These are phyloP conservation scores for Acestrorhynchus altus DNA, from an alignment of 2,797 vertebrate genomes.

Conservation along the genomic window DNA sequence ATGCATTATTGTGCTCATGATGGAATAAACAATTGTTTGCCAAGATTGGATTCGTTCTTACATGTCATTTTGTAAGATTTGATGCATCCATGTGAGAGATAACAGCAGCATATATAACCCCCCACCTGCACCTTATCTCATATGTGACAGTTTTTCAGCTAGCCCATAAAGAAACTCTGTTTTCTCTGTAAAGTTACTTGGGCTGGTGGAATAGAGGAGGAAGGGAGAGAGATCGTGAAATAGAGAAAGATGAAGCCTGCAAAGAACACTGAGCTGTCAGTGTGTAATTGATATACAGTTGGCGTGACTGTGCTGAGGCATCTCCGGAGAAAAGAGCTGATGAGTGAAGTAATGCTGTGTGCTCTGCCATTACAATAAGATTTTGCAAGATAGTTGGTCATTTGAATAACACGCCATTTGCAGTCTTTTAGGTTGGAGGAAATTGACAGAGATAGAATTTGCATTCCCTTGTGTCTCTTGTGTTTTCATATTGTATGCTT, in stretches of 20 bases:
- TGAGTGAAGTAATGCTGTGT: conserved; percentile 73
- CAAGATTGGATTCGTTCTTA: neutral
- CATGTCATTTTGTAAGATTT: neutral
- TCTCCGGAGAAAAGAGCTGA: conserved; percentile 72
- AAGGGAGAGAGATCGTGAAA: conserved; percentile 2
- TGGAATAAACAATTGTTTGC: neutral
- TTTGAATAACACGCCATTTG: conserved; percentile 75
- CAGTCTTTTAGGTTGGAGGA: conserved; percentile 61
- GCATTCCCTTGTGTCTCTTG: too few relatives aligned
- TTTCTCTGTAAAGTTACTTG: too few relatives aligned
- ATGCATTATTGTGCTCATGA: neutral
- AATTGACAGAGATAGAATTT: neutral
- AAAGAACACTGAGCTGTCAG: conserved; percentile 55
- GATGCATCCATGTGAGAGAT: too few relatives aligned
- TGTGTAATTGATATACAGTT: conserved; percentile 72
- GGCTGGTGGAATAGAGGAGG: neutral
- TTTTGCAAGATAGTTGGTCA: conserved; percentile 66
- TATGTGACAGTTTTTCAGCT: too few relatives aligned
- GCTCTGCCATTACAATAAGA: conserved; percentile 61
- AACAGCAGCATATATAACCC: too few relatives aligned
- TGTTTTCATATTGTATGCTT: neutral
- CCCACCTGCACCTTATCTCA: too few relatives aligned
- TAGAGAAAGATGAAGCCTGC: neutral
- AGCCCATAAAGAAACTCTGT: too few relatives aligned
- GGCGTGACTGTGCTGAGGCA: conserved; percentile 65